These are phyloP conservation scores for Stenichneumon culpator DNA, from an alignment of 2,888 invertebrate genomes.

Conservation along the genomic window DNA sequence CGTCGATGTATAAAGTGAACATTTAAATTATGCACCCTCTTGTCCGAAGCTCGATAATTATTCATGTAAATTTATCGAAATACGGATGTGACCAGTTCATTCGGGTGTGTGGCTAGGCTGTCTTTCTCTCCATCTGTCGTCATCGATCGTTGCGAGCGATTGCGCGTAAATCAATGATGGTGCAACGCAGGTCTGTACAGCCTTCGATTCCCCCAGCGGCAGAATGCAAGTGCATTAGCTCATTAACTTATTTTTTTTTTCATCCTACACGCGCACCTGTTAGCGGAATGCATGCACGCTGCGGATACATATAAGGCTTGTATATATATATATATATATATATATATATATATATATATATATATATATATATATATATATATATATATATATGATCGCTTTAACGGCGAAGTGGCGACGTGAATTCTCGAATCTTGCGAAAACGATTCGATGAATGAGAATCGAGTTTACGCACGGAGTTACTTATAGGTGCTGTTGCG, in stretches of 20 bases:
- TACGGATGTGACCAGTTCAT: conserved; percentile 27
- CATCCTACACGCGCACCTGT: conserved; percentile 70
- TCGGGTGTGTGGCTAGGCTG: background rate
- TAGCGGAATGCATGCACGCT: conserved; percentile 34
- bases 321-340: conserved; percentile 6
- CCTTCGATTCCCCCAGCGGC: conserved; percentile 15
- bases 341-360: conserved; percentile 9
- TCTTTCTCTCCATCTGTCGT: conserved; percentile 27
- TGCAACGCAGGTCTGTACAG: background rate
- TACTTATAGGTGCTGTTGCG: conserved; percentile 46
- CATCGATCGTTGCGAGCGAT: conserved; percentile 45
- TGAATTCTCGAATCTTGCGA: conserved; percentile 69
- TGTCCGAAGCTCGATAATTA: conserved; percentile 38
- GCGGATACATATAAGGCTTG: too few relatives aligned
- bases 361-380: conserved; percentile 3
- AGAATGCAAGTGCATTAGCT: conserved; percentile 58
- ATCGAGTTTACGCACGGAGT: conserved; percentile 41
- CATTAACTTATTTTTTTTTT: conserved; percentile 52
- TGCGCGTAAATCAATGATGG: conserved; percentile 27
- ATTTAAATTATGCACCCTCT: conserved; percentile 1
- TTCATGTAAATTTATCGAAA: conserved; percentile 54
- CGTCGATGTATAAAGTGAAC: background rate
- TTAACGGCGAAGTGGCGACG: conserved; percentile 18
- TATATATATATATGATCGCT: background rate
- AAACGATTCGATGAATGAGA: conserved; percentile 70